Evolutionary conservation across 1,140 invertebrate genomes (phyloP), one percentile per base, ranked within the genome.

Genomic region (Drosophila persimilis): DNA sequence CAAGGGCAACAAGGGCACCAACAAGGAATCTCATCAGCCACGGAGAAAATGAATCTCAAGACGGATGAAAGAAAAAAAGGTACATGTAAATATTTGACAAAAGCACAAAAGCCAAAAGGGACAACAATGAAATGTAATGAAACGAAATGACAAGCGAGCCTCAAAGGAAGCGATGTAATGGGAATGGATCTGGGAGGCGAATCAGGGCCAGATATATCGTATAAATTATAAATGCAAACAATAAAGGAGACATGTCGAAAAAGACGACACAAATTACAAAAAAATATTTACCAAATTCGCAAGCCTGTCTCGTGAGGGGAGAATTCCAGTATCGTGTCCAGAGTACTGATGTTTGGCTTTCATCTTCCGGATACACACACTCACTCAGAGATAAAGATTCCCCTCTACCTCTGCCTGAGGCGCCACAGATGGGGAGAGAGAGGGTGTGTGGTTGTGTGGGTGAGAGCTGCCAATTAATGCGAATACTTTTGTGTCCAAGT

Each of bases 81-180:
- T 73, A 70, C 81, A 86, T 80, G 80, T 73, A 85, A 84, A 85
- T 84, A 80, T 85, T 85, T 76, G 81, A 80, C 56, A 77, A 73
- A 85, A 77, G 63, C 66, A 76, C 65, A 80, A 84, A 80, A 73
- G 76, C 76, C 69, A 78, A 80, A 73, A 77, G 73, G 81, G 64
- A 85, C 69, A 86, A 86, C 77, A 86, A 73, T 62, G 58, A 71
- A 43, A 73, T 53, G 70, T 73, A 73, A 84, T 80, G 80, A 84
- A 85, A 84, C 73, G 73, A 63, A 73, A 80, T 86, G 80, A 85
- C 80, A 80, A 74, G 57, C 67, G 76, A 39, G 35, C 66, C 63
- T 55, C 66, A 80, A 73, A 67, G 48, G 61, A 67, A 63, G 15
- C 26, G 50, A 39, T 5, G 11, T 39, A 39, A 39, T 39, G 35